phyloP scores from a whole-genome alignment of 2,888 invertebrate species.

The Melanargia galathea region DNA sequence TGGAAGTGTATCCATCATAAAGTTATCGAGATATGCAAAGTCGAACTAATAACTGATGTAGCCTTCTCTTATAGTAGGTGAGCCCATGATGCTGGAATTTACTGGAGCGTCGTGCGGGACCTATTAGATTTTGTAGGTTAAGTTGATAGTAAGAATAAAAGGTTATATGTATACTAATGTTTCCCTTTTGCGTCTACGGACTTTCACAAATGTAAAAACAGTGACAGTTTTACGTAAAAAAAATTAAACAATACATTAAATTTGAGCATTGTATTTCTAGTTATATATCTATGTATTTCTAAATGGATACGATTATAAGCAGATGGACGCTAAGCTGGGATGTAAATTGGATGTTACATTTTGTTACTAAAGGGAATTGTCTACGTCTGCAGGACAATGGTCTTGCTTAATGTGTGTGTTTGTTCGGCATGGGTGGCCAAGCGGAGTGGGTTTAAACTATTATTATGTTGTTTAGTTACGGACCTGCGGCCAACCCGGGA shows the following conservation, averaged over 20 bases:
- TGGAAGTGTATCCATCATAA: too few relatives aligned
- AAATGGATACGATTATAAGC: not conserved
- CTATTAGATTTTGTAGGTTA: too few relatives aligned
- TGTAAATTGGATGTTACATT: slow-evolving; percentile 23
- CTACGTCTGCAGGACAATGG: slow-evolving; percentile 45
- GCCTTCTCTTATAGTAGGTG: too few relatives aligned
- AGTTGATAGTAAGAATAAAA: too few relatives aligned
- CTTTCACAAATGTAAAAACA: not conserved
- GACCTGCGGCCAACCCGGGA: not conserved
- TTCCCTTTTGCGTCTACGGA: too few relatives aligned
- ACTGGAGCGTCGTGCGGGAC: too few relatives aligned
- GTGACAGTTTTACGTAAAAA: too few relatives aligned
- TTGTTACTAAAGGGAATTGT: slow-evolving; percentile 46
- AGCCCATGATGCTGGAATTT: too few relatives aligned
- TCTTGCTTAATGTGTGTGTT: slow-evolving; percentile 49
- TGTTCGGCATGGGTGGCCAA: slow-evolving; percentile 58
- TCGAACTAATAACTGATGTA: too few relatives aligned
- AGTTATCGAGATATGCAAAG: too few relatives aligned
- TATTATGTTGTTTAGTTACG: slow-evolving; percentile 32
- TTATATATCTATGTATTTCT: too few relatives aligned
- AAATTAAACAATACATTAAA: not conserved
- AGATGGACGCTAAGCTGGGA: slow-evolving; percentile 19
- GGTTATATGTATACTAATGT: too few relatives aligned
- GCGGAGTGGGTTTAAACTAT: slow-evolving; percentile 43
- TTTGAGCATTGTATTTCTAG: slow-evolving; percentile 9